These are phyloP conservation scores for Conomelus anceps DNA, from an alignment of 2,888 invertebrate species.

Conservation along the genomic window DNA sequence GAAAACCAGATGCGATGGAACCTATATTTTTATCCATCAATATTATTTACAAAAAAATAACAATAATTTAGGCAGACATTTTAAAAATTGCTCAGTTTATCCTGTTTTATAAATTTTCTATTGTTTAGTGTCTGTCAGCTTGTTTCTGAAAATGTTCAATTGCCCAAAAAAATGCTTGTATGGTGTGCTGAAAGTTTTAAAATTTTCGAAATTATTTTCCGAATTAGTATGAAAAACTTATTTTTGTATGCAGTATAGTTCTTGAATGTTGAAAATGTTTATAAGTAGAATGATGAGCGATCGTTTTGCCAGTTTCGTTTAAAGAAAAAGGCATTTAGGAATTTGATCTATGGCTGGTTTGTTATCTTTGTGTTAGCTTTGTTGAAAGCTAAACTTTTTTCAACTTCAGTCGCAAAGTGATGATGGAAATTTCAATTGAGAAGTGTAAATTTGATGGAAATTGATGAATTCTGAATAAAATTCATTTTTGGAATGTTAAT, in stretches of 20 bases:
- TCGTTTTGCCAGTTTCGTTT: not conserved
- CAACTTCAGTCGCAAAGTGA: not conserved
- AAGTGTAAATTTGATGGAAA: not conserved
- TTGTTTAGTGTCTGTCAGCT: not conserved
- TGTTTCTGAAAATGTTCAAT: not conserved
- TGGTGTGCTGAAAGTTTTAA: not conserved
- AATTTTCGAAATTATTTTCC: not conserved
- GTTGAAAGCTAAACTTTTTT: not conserved
- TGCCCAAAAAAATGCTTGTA: not conserved
- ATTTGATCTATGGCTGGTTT: not conserved
- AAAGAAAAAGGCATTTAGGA: not conserved
- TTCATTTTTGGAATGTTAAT: not conserved
- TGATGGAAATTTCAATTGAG: not conserved
- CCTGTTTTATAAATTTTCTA: not conserved
- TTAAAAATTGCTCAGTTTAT: not conserved
- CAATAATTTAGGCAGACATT: no score
- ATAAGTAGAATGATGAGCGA: not conserved
- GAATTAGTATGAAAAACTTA: not conserved
- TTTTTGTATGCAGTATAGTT: not conserved
- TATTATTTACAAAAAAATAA: not conserved
- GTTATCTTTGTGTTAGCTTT: not conserved
- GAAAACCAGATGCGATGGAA: no score
- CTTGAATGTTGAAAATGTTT: not conserved
- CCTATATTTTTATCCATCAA: no score
- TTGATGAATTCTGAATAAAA: not conserved